These are phyloP conservation scores for Rhagologus leucostigma DNA, from an alignment of 2,113 vertebrate genomes.

Conservation along the genomic window DNA sequence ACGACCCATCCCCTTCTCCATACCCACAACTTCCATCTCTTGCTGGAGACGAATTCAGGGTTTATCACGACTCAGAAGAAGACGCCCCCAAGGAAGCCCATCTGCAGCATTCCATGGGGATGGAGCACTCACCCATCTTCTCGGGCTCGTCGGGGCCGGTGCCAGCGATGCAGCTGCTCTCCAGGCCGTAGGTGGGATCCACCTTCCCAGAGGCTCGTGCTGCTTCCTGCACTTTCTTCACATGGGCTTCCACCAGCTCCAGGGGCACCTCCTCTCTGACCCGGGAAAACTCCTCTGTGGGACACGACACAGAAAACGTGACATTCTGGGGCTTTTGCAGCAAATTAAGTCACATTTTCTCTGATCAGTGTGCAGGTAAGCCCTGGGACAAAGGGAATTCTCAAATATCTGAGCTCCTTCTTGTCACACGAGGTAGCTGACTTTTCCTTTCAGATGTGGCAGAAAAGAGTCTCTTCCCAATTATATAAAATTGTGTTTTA, in stretches of 20 bases:
- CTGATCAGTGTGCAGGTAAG: fast-evolving
- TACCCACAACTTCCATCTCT: fast-evolving
- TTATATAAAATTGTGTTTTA: neutral
- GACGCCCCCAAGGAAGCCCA: fast-evolving
- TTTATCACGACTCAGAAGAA: fast-evolving
- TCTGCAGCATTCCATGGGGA: fast-evolving
- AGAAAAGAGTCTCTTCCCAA: neutral
- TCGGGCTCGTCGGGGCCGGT: conserved; percentile 90
- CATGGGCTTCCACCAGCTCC: conserved; percentile 94
- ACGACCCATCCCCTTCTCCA: fast-evolving
- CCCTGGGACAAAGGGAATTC: neutral
- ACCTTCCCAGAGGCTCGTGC: conserved; percentile 89
- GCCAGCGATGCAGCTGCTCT: conserved; percentile 94
- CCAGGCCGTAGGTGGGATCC: conserved; percentile 87
- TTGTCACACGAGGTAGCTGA: fast-evolving
- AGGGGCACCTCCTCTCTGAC: conserved; percentile 93
- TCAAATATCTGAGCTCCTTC: fast-evolving
- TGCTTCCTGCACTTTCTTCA: conserved; percentile 95
- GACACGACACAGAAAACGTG: neutral
- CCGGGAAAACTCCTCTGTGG: conserved; percentile 92
- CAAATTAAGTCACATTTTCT: fast-evolving
- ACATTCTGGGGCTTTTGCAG: fast-evolving
- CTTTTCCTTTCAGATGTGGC: neutral
- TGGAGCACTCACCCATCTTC: conserved; percentile 75
- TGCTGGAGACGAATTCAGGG: fast-evolving